These are phyloP conservation scores for Biston stratarius DNA, from an alignment of 2,888 invertebrate species.

Conservation along the genomic window DNA sequence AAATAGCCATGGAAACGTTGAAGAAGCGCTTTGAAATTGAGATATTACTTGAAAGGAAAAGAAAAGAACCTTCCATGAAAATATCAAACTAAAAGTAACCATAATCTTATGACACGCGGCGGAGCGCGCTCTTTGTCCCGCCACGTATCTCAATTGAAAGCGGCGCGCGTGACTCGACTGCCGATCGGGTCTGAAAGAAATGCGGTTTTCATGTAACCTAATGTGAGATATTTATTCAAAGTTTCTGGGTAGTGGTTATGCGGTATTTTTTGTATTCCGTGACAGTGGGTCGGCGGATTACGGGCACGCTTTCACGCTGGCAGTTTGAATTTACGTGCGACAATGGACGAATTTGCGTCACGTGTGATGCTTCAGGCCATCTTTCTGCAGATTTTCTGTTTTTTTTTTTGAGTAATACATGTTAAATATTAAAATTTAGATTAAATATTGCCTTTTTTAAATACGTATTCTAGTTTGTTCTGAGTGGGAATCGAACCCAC, in stretches of 20 bases:
- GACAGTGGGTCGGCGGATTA: slow-evolving; percentile 16
- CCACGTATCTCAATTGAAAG: slow-evolving; percentile 42
- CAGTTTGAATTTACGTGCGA: slow-evolving; percentile 7
- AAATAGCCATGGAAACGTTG: not conserved
- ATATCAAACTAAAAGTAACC: slow-evolving; percentile 10
- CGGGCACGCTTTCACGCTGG: not conserved
- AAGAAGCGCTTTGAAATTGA: not conserved
- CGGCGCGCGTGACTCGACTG: slow-evolving; percentile 38
- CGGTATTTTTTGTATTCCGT: slow-evolving; percentile 4
- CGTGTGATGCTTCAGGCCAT: no score
- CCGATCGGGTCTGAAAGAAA: slow-evolving; percentile 28
- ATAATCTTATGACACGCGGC: slow-evolving; percentile 22
- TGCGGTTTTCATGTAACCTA: slow-evolving; percentile 35
- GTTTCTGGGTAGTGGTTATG: slow-evolving; percentile 24
- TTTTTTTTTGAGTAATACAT: not conserved
- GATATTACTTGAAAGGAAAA: not conserved
- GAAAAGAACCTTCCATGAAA: slow-evolving; percentile 1
- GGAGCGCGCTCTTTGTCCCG: slow-evolving; percentile 23
- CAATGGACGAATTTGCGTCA: not conserved
- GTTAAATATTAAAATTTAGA: no score
- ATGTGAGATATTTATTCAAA: slow-evolving; percentile 38
- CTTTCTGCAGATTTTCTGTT: not conserved
- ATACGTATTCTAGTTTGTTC: no score
- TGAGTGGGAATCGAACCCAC: no score
- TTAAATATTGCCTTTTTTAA: no score